phyloP scores from a whole-genome alignment of 2,888 invertebrate species.

The Epicampocera succincta region DNA sequence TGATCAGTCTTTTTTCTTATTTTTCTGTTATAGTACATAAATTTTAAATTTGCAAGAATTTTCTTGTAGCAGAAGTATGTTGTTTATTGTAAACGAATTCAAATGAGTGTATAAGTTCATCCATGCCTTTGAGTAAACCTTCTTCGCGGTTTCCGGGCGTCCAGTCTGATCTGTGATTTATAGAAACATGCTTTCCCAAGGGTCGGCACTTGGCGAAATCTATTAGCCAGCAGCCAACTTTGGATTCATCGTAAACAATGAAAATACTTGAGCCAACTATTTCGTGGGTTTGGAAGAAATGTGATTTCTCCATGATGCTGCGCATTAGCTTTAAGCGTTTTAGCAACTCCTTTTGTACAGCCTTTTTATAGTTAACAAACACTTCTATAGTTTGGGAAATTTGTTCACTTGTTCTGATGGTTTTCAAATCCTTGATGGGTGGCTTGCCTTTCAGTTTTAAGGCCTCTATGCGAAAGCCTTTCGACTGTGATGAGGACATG shows the following conservation, averaged over 20 bases:
- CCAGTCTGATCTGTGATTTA: constrained; percentile 93
- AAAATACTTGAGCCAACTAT: constrained; percentile 97
- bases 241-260: constrained; percentile 94
- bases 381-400: constrained; percentile 88
- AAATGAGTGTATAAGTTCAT: constrained; percentile 91
- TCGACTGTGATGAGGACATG: constrained; percentile 94
- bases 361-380: constrained; percentile 87
- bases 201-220: constrained; percentile 97
- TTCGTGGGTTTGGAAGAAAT: constrained; percentile 93
- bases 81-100: constrained; percentile 80
- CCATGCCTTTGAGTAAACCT: constrained; percentile 95
- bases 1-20: constrained; percentile 56
- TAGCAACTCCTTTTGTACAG: constrained; percentile 86
- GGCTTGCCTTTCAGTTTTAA: constrained; percentile 92
- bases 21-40: background rate
- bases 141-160: constrained; percentile 97
- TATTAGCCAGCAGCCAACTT: constrained; percentile 96
- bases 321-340: constrained; percentile 90
- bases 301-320: constrained; percentile 89
- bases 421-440: constrained; percentile 94
- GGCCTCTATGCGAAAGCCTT: constrained; percentile 98
- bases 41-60: constrained; percentile 76
- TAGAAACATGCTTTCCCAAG: constrained; percentile 86
- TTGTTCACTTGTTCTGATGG: constrained; percentile 89
- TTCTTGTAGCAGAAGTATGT: constrained; percentile 68